Evolutionary conservation across 2,888 invertebrate genomes (phyloP), one percentile per base, ranked within the genome.

Genomic region (Strigamia crassipes): DNA sequence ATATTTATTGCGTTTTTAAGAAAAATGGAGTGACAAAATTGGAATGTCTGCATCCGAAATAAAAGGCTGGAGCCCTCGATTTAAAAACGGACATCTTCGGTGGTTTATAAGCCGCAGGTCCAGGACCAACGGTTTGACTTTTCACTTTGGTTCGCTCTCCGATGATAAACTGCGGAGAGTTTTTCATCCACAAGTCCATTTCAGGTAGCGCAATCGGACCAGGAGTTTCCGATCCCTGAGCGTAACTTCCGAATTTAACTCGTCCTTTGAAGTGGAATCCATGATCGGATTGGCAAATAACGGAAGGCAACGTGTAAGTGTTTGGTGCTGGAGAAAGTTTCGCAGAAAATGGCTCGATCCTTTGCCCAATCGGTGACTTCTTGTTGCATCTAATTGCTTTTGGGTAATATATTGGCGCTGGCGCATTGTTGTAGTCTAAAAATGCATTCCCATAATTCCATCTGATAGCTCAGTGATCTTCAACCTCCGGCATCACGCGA

Each of bases 21-120:
- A 31, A 15, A 73, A 73, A 73, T 31, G 73, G 27, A 2, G 31
- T 27, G 15, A 31, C n/a, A 73, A 73, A 73, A 15, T 0, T 13
- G 0, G 73, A 73, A 73, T 73, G 73, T 31, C 73, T 73, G n/a
- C 73, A 73, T 13, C 73, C 73, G 31, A 73, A 73, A 27, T 73
- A 31, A 31, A 15, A 73, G 1, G 73, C 27, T 1, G 73, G 73
- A 15, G 73, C 73, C 13, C n/a, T 73, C 27, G 12, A 0, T 73
- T 27, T 56, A 1, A 0, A 6, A 56, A 21, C 56, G 18, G n/a
- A 27, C 15, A 73, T 10, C 31, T 4, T 31, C 31, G 27, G 0
- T 27, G 27, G 10, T 8, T 0, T 27, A 12, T 73, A 73, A 31
- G 73, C 73, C 27, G 73, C 73, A 5, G 73, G 73, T 27, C 73